phyloP scores from a whole-genome alignment of 2,113 vertebrate species.

The Gulo gulo region DNA sequence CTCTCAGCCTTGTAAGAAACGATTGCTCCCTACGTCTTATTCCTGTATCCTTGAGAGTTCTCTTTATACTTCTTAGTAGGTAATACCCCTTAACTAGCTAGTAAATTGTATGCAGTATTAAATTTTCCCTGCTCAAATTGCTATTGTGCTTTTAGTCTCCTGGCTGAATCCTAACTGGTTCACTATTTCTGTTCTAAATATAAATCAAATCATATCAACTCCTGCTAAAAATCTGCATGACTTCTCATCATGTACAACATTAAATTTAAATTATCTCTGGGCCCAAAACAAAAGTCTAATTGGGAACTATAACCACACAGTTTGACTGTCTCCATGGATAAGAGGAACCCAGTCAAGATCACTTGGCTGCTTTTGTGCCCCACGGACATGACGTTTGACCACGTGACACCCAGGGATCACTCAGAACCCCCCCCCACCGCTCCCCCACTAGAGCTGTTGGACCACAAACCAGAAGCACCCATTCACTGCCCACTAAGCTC shows the following conservation, averaged over 20 bases:
- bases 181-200: not conserved
- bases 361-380: not conserved
- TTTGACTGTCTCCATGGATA: not conserved
- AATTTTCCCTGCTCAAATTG: not conserved
- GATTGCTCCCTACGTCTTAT: not conserved
- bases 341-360: not conserved
- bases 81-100: not conserved
- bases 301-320: not conserved
- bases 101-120: not conserved
- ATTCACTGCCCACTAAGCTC: not conserved
- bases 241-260: not conserved
- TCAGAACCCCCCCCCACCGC: not conserved
- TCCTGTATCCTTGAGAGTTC: not conserved
- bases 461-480: not conserved
- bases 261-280: not conserved
- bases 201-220: not conserved
- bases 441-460: not conserved
- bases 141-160: not conserved
- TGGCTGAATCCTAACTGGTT: not conserved
- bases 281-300: not conserved
- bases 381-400: not conserved
- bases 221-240: not conserved
- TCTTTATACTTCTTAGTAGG: not conserved
- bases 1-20: not conserved
- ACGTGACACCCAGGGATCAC: not conserved